These are phyloP conservation scores for Puma concolor DNA, from an alignment of 2,113 vertebrate genomes.

Conservation along the genomic window DNA sequence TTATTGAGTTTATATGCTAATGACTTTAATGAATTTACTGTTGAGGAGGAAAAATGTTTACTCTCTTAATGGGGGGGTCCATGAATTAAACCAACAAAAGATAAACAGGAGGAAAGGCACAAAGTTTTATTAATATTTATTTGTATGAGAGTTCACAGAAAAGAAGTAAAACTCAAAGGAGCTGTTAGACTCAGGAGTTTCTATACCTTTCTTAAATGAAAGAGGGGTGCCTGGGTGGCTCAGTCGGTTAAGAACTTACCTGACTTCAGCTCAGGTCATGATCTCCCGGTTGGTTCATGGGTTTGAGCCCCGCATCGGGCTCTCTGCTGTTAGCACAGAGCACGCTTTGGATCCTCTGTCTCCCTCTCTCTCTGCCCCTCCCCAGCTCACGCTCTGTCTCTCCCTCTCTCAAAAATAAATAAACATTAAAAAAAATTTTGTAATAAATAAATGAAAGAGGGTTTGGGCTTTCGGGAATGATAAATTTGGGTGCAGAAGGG, in stretches of 20 bases:
- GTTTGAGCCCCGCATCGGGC: too few relatives aligned
- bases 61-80: not conserved
- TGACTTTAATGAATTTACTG: not conserved
- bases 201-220: not conserved
- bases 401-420: too few relatives aligned
- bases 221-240: too few relatives aligned
- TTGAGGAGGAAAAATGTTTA: not conserved
- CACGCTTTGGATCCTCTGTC: too few relatives aligned
- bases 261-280: too few relatives aligned
- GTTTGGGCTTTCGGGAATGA: not conserved
- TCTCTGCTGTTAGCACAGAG: too few relatives aligned
- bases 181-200: not conserved
- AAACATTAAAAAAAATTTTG: too few relatives aligned
- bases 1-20: not conserved
- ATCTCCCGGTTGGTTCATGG: too few relatives aligned
- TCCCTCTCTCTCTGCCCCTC: too few relatives aligned
- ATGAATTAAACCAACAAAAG: not conserved
- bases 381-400: too few relatives aligned
- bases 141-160: not conserved
- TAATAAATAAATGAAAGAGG: not conserved
- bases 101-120: not conserved
- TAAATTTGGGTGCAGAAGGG: not conserved
- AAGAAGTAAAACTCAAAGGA: not conserved
- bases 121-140: not conserved
- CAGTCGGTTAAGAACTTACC: too few relatives aligned